Evolutionary conservation across 2,113 vertebrate species (phyloP).

Genomic region (Mirounga angustirostris): DNA sequence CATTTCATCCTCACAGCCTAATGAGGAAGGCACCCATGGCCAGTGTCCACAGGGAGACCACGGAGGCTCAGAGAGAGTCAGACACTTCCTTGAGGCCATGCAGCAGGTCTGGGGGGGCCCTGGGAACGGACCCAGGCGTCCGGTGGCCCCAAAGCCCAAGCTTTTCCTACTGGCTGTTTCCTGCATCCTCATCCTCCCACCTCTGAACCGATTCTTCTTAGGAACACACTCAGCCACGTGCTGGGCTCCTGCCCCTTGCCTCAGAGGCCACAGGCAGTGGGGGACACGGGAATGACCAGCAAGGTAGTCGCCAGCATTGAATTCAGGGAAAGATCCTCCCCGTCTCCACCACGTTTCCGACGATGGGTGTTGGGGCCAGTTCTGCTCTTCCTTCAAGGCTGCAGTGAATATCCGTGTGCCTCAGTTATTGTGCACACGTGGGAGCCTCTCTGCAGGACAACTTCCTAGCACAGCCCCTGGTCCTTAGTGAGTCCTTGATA

Average conservation of each 20-base stretch:
- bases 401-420: neutral
- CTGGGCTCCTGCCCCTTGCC: too few relatives aligned
- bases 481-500: neutral
- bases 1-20: neutral
- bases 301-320: neutral
- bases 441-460: neutral
- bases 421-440: neutral
- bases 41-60: neutral
- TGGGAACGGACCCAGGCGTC: neutral
- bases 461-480: neutral
- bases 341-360: too few relatives aligned
- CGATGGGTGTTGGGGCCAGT: neutral
- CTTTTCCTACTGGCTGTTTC: too few relatives aligned
- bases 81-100: neutral
- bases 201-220: too few relatives aligned
- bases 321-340: too few relatives aligned
- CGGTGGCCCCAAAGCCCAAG: too few relatives aligned
- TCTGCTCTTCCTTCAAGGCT: neutral
- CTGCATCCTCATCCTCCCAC: too few relatives aligned
- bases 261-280: neutral
- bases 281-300: too few relatives aligned
- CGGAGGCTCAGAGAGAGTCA: neutral
- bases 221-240: too few relatives aligned
- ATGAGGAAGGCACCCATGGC: neutral
- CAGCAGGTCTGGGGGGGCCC: neutral